phyloP scores from a whole-genome alignment of 2,797 vertebrate genomes.

The Apogon talboti region DNA sequence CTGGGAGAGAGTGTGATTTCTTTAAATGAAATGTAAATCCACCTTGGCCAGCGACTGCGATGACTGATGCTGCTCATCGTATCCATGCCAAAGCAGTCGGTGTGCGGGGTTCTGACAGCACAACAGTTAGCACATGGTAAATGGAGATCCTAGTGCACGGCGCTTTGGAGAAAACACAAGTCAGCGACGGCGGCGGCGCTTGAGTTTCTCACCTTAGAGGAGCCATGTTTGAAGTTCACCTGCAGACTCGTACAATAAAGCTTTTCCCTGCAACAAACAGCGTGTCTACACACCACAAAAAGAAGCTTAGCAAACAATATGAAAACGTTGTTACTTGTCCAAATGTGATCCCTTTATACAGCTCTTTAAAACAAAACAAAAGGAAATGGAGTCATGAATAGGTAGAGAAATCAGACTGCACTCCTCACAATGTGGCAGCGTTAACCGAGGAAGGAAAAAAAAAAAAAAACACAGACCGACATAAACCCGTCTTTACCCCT shows the following conservation, averaged over 20 bases:
- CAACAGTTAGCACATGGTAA: no score
- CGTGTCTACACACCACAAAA: background rate
- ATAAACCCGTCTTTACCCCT: background rate
- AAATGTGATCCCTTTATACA: background rate
- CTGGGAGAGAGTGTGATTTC: conserved; percentile 6
- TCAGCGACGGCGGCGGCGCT: background rate
- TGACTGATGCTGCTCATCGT: background rate
- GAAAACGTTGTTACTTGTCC: background rate
- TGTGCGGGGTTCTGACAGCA: background rate
- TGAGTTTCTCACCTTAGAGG: background rate
- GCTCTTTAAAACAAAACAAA: conserved; percentile 21
- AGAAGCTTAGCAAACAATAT: conserved; percentile 14
- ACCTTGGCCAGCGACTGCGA: conserved; percentile 6
- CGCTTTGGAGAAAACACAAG: background rate
- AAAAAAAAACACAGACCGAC: background rate
- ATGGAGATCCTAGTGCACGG: no score
- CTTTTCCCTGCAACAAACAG: background rate
- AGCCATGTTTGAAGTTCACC: background rate
- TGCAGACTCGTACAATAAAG: background rate
- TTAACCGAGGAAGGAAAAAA: conserved; percentile 9
- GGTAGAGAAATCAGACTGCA: background rate
- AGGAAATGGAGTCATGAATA: background rate
- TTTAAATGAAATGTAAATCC: conserved; percentile 38
- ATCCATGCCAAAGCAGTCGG: background rate
- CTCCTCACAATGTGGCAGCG: background rate